These are phyloP conservation scores for Etheostoma nigrum DNA, from an alignment of 2,797 vertebrate genomes.

Conservation along the genomic window DNA sequence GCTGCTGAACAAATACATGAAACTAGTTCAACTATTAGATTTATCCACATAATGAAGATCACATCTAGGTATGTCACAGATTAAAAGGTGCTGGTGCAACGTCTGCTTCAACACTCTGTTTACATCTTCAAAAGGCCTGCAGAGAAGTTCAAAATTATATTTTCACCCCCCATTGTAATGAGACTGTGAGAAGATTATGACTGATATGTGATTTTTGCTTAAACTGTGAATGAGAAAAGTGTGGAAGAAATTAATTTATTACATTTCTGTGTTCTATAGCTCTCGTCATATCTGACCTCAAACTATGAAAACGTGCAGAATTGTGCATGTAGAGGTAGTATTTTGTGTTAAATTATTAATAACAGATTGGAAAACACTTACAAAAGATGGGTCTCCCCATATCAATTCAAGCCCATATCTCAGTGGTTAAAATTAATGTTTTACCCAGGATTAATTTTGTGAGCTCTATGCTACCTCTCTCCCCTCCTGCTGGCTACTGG, in stretches of 20 bases:
- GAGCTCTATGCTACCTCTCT: no score
- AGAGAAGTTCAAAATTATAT: slow-evolving; percentile 7
- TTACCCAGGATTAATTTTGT: no score
- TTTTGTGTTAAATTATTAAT: neutral
- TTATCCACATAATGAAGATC: neutral
- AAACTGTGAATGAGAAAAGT: neutral
- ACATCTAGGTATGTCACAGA: slow-evolving; percentile 1
- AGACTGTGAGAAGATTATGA: neutral
- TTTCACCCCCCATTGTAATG: neutral
- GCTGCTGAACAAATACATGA: slow-evolving; percentile 7
- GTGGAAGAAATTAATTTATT: neutral
- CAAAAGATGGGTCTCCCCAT: no score
- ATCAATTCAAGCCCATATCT: no score
- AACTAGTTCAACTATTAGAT: neutral
- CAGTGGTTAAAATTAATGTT: no score
- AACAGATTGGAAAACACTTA: neutral
- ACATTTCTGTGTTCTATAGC: neutral
- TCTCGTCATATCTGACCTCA: neutral
- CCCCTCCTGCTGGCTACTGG: no score
- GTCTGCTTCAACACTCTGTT: neutral
- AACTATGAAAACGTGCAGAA: neutral
- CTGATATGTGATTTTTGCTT: neutral
- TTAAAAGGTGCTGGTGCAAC: neutral
- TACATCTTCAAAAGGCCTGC: neutral
- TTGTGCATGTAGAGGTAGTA: neutral